phyloP scores from a whole-genome alignment of 2,797 vertebrate species.

The Parauchenoglanis punctatus region DNA sequence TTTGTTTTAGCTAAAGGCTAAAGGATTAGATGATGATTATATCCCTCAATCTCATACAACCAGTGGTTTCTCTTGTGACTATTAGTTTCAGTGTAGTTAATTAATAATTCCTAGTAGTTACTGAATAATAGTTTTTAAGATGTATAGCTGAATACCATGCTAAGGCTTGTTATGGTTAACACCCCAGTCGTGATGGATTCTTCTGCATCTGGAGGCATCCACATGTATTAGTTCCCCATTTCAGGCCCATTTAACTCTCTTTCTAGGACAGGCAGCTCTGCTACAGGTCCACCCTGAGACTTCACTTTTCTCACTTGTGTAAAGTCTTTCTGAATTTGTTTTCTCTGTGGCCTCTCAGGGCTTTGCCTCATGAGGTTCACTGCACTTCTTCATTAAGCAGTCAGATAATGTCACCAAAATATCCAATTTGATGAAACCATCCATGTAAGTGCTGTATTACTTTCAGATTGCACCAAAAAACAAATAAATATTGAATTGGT shows the following conservation, averaged over 20 bases:
- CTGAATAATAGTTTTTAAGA: background rate
- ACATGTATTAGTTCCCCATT: background rate
- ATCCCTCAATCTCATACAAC: no score
- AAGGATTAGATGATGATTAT: background rate
- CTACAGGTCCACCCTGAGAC: constrained; percentile 18
- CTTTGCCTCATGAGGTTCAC: constrained; percentile 19
- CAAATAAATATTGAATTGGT: background rate
- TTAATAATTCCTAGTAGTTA: background rate
- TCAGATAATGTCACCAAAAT: constrained; percentile 2
- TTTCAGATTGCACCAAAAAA: background rate
- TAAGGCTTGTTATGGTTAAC: background rate
- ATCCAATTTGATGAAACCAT: background rate
- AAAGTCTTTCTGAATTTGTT: constrained; percentile 26
- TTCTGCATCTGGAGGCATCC: background rate
- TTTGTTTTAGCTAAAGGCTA: background rate
- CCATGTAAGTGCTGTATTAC: background rate
- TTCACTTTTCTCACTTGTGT: background rate
- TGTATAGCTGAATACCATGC: background rate
- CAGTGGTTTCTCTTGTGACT: background rate
- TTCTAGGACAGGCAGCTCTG: background rate
- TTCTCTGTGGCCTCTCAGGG: constrained; percentile 32
- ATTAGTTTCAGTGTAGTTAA: background rate
- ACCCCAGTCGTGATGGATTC: background rate
- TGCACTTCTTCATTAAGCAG: constrained; percentile 26
- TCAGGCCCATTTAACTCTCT: constrained; percentile 17